Evolutionary conservation across 2,797 vertebrate species (phyloP), one percentile per base, ranked within the genome.

Genomic region (Onychomys arenicola): DNA sequence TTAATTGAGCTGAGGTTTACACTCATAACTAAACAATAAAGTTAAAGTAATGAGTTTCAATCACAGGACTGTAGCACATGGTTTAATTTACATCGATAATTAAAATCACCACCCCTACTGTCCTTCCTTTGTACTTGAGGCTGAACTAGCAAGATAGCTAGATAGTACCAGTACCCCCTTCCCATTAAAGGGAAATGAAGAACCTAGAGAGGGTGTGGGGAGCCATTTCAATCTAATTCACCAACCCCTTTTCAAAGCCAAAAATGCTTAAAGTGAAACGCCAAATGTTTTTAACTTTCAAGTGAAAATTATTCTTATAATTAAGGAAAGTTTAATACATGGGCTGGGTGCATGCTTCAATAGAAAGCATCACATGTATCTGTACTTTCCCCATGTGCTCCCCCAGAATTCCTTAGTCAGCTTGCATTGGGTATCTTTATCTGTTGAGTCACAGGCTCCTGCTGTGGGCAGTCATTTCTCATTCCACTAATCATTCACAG

Each of bases 1-100:
- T 97, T 98, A 98, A 98, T 82, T 98, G 97, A 97, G 93, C 90
- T 97, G 97, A 96, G 98, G 96, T 98, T 98, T 98, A 98, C 88
- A 91, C 93, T 98, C 97, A 98, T 95, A 98, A 97, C 95, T 95
- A 97, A 98, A 98, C 96, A 98, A 98, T 98, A 98, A 98, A 98
- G 96, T 97, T 96, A 95, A 96, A 98, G 76, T 96, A 97, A 98
- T 97, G 97, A 98, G 95, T 96, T 98, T 98, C 97, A 98, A 96
- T 98, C 97, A 98, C 90, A 97, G 94, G 93, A 97, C 93, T 96
- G 90, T 90, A 96, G 93, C 96, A 97, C 97, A 98, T 69, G 96
- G 92, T 97, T 98, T 98, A 98, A 98, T 98, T 98, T 98, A 97
- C 95, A 97, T 46, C 98, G 52, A 91, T 97, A 98, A 99, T 98